Evolutionary conservation across 2,113 vertebrate genomes (phyloP), one percentile per base, ranked within the genome.

Genomic region (Petroica traversi): DNA sequence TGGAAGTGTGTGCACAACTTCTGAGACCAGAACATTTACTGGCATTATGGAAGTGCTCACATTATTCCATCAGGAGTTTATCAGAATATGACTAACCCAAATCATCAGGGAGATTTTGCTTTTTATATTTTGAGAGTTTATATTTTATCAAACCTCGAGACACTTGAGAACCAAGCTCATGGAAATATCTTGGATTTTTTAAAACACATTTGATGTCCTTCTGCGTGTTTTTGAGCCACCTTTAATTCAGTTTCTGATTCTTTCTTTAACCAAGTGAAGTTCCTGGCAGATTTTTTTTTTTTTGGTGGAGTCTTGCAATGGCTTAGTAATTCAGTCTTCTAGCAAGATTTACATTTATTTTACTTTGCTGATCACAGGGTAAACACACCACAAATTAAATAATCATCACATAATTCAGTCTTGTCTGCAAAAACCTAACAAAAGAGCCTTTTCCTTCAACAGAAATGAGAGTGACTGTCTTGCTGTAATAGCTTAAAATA

Each of bases 401-500:
- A 63, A 33, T 52, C 76, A 74, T 82, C 41, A 34, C 28, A 71
- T 62, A 85, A 75, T 91, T 86, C 85, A 66, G 85, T 38, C 58
- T 88, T 84, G 29, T 33, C 58, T 73, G 68, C 3, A 2, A 89
- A 90, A 95, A 72, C 40, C 77, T 95, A 51, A 49, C 51, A 54
- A 54, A 80, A 66, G 40, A 73, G 51, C 18, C 66, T 88, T 89
- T 88, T 81, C 52, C 79, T 67, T 91, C 74, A 86, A 81, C 79
- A 94, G 64, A 92, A 94, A 38, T 23, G n/a, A 89, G 54, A 92
- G 52, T 12, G 43, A 54, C 75, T 87, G 64, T 87, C 86, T 36
- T 82, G 51, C 69, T 75, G 75, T 84, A 95, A 88, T 51, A 91
- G 81, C 68, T 90, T 62, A 80, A 96, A 96, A 91, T 95, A 84